These are phyloP conservation scores for Rousettus madagascariensis DNA, from an alignment of 2,797 vertebrate species.

Conservation along the genomic window DNA sequence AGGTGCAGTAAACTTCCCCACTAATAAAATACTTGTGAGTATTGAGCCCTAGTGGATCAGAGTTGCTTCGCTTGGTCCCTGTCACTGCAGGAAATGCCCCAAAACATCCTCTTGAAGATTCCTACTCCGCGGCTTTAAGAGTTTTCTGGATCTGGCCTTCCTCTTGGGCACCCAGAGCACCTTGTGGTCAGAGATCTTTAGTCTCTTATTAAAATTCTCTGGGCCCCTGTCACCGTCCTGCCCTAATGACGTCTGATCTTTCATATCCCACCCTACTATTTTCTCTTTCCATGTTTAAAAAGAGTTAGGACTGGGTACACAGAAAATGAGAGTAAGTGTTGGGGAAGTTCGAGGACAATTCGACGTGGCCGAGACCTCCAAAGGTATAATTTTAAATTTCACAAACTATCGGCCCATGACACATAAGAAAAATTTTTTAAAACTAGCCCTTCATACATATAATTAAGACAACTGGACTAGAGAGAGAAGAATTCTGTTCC, in stretches of 20 bases:
- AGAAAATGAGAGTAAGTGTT: neutral
- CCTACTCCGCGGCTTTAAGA: neutral
- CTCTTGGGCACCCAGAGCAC: neutral
- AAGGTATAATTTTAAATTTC: neutral
- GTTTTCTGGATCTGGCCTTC: neutral
- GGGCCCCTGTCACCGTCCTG: neutral
- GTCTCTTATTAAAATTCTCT: neutral
- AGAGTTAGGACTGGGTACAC: neutral
- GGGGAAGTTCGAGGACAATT: neutral
- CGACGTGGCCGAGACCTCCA: neutral
- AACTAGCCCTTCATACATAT: neutral
- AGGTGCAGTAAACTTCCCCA: neutral
- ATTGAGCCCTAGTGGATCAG: neutral
- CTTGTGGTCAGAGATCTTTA: neutral
- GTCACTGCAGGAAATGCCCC: neutral
- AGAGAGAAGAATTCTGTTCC: neutral
- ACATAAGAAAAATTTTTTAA: neutral
- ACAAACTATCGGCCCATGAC: neutral
- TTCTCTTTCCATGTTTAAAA: neutral
- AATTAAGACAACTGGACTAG: neutral
- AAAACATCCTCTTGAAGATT: too few species aligned
- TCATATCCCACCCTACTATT: neutral
- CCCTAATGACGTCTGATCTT: neutral
- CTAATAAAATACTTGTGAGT: accelerated
- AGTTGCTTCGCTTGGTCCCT: neutral